A percentile compares a stretch with the other conserved stretches of the same genome.
Evolutionary conservation across 2,797 vertebrate genomes (phyloP).

Genomic region (Antrozous pallidus): DNA sequence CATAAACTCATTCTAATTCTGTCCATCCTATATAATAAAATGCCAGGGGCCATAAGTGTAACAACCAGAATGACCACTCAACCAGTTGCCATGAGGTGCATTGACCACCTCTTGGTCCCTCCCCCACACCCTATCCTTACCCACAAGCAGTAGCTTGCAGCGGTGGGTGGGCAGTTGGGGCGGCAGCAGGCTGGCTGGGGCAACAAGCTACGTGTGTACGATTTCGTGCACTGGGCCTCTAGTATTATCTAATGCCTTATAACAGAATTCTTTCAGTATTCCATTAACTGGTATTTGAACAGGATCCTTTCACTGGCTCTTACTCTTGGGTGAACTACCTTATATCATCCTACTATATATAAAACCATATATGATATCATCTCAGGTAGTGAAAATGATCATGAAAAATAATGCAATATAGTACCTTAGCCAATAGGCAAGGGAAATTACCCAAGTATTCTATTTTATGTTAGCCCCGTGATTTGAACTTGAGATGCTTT

Average conservation of each 20-base stretch:
- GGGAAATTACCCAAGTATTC: neutral
- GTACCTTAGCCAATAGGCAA: neutral
- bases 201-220: too few relatives aligned
- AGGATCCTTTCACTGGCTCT: neutral
- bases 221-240: too few relatives aligned
- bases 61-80: too few relatives aligned
- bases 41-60: too few relatives aligned
- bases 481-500: neutral
- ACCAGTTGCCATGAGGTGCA: too few relatives aligned
- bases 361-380: neutral
- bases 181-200: too few relatives aligned
- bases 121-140: too few relatives aligned
- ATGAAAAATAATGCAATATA: constrained; percentile 6
- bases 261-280: neutral
- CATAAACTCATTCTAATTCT: neutral
- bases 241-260: neutral
- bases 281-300: neutral
- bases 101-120: too few relatives aligned
- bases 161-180: too few relatives aligned
- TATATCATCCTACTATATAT: neutral
- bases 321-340: neutral
- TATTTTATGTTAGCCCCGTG: neutral
- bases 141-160: too few relatives aligned
- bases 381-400: constrained; percentile 1
- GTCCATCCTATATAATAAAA: neutral